These are phyloP conservation scores for Corythaeola cristata DNA, from an alignment of 2,113 vertebrate genomes.

Conservation along the genomic window DNA sequence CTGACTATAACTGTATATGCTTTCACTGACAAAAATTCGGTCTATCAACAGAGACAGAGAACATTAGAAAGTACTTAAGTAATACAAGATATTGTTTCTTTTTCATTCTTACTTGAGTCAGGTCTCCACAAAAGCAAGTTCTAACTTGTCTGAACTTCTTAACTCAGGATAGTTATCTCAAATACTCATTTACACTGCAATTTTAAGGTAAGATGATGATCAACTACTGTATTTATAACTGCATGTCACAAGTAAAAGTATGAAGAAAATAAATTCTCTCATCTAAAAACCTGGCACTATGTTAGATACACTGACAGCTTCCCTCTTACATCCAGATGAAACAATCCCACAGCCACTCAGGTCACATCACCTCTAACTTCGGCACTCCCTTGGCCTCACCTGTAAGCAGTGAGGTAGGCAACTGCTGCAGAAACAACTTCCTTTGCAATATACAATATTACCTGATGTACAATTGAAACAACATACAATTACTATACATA, in stretches of 20 bases:
- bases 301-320: neutral
- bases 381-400: neutral
- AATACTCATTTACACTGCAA: neutral
- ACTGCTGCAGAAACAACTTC: neutral
- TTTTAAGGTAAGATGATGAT: neutral
- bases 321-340: neutral
- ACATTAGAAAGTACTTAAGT: neutral
- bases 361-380: neutral
- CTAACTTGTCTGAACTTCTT: neutral
- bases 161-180: neutral
- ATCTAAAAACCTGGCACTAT: neutral
- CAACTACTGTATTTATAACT: neutral
- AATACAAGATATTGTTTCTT: neutral
- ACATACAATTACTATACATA: rapidly evolving
- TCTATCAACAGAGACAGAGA: neutral
- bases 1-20: neutral
- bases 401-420: neutral
- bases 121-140: neutral
- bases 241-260: neutral
- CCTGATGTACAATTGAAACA: neutral
- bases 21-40: constrained; percentile 30
- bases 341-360: neutral
- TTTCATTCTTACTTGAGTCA: neutral
- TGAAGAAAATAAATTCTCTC: neutral
- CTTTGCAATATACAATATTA: neutral